Evolutionary conservation across 2,888 invertebrate species (phyloP).

Genomic region (Schizaphis graminum): DNA sequence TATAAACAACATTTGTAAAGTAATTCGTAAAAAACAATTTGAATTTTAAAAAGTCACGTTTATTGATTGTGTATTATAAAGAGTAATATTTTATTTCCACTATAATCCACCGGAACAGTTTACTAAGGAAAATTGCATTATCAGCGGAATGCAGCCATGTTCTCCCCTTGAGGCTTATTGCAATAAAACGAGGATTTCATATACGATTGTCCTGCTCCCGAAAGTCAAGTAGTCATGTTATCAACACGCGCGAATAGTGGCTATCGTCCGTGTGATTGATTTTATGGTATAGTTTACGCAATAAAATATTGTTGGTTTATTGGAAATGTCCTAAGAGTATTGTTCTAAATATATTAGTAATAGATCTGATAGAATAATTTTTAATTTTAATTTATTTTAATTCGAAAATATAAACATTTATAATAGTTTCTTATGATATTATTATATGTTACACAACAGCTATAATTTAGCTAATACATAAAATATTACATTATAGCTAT

Average conservation of each 20-base stretch:
- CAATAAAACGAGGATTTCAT: conserved; percentile 63
- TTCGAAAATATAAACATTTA: background rate
- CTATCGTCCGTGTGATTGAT: conserved; percentile 15
- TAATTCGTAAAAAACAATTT: conserved; percentile 12
- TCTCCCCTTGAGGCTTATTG: conserved; percentile 59
- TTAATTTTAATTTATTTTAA: background rate
- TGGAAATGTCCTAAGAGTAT: background rate
- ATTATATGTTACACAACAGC: background rate
- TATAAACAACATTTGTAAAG: background rate
- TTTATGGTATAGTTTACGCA: conserved; percentile 17
- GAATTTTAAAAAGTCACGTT: background rate
- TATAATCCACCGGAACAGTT: conserved; percentile 48
- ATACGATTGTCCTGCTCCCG: conserved; percentile 39
- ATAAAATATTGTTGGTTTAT: background rate
- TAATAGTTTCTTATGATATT: background rate
- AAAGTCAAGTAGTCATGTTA: conserved; percentile 53
- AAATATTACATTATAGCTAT: background rate
- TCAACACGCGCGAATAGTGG: conserved; percentile 22
- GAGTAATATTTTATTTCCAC: conserved; percentile 42
- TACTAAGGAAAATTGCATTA: conserved; percentile 53
- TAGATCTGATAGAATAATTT: background rate
- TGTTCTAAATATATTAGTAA: background rate
- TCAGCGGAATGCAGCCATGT: conserved; percentile 55
- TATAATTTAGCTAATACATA: too few species aligned
- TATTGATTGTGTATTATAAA: background rate